Base-by-base conservation (phyloP, 2,888 invertebrate species). In the Agelastica alni region DNA sequence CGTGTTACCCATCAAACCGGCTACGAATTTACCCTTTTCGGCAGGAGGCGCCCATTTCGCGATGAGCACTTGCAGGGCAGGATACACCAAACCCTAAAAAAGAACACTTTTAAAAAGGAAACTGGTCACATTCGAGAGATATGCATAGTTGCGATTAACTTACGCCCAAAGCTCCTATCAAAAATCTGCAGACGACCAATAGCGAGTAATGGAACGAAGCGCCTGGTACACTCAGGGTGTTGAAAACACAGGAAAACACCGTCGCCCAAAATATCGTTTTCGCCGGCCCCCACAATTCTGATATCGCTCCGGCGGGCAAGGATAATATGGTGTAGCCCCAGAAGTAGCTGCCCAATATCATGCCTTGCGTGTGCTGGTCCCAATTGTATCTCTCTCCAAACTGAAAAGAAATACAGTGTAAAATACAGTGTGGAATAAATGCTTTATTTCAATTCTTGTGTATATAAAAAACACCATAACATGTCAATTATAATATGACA, bases 41-140 rank as follows among this genome's bases (percentile, higher is more conserved):
- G 82, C 80, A 1, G 88, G 87, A 0, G 89, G 88, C 0, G 87
- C 81, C 89, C 89, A 89, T 65, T 83, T 80, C 0, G 88, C 86
- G 3, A 89, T 83, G 53, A 89, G 69, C 2, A 80, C 81, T 61
- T 87, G 86, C 6, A 84, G 77, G 3, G 85, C 79, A 2, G 87
- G 87, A 71, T 86, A 87, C 16, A 82, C 74, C 14, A 84, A 78
- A 6, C 86, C 87, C 79, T 84, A 68, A 28, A 61, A 63, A 60
- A 30, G 28, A n/a, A n/a, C n/a, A n/a, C n/a, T n/a, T 28, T 39
- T 28, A 46, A 58, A 41, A 43, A 36, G 34, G 7, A 22, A 22
- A 22, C 22, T 6, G 7, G 16, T 39, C 9, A 39, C 1, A 9
- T 34, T 43, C 20, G 13, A 14, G 2, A 28, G 0, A 30, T 10